phyloP scores from a whole-genome alignment of 2,113 vertebrate species.

The Myotis lucifugus region DNA sequence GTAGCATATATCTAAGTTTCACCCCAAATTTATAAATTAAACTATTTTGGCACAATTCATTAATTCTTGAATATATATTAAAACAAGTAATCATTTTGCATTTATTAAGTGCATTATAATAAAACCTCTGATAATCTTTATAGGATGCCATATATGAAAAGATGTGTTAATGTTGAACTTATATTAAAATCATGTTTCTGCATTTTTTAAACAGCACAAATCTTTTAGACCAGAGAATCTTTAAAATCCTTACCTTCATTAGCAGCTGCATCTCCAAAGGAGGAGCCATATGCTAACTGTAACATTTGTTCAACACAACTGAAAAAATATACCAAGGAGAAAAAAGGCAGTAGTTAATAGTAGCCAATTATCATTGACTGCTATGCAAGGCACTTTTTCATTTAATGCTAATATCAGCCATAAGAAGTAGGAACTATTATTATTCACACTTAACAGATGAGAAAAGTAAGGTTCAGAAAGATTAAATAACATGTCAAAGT shows the following conservation, averaged over 20 bases:
- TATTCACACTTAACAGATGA: neutral
- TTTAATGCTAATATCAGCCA: neutral
- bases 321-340: conserved; percentile 18
- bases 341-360: neutral
- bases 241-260: conserved; percentile 89
- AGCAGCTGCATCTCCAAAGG: conserved; percentile 92
- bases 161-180: neutral
- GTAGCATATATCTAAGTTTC: neutral
- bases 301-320: conserved; percentile 97
- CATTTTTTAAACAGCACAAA: neutral
- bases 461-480: neutral
- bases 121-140: neutral
- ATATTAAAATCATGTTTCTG: neutral
- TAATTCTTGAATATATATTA: neutral
- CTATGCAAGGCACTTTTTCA: neutral
- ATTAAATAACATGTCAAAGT: neutral
- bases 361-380: neutral
- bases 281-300: conserved; percentile 94
- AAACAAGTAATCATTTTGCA: neutral
- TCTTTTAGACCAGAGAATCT: conserved; percentile 8
- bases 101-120: conserved; percentile 2
- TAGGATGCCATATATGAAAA: neutral
- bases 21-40: neutral
- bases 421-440: neutral
- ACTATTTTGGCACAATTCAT: neutral